Base-by-base conservation (phyloP, 2,888 invertebrate genomes). In the Pterostichus niger region DNA sequence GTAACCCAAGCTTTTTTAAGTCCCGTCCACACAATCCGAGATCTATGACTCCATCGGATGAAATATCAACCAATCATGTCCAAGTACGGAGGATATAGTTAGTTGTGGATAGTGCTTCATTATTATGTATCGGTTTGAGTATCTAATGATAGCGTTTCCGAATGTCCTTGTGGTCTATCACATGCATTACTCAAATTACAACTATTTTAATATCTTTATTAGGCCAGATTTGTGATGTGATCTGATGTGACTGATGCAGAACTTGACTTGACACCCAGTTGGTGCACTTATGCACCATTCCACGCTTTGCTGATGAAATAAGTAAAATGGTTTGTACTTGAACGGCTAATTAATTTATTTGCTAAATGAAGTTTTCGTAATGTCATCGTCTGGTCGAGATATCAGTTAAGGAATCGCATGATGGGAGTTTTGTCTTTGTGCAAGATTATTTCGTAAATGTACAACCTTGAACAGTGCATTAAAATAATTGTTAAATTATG, bases 291-390 rank as follows among this genome's bases (percentile, higher is more conserved):
- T 75, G 75, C 75, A 71, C 17, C 13, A 5, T 52, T n/a, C 75
- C 75, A 75, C 75, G 75, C 73, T 46, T 24, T 10, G 13, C 31
- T 73, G 73, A 73, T 17, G 73, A 73, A 44, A 73, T 46, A 24
- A 54, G 9, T 44, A 15, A 75, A 75, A 75, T 52, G 75, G 75
- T 75, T 75, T 75, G 75, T 75, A 10, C 75, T 75, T 75, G 75
- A 49, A 75, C n/a, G 13, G 15, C 17, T 56, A 56, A 64, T 64
- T 64, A 31, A 64, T 64, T 64, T 49, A 75, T 75, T 71, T 71
- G 44, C 17, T 56, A 13, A 17, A 64, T 35, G 15, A 17, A 35
- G 64, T 64, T 64, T 64, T 64, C 35, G 40, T 64, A 64, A 33
- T 64, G 64, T 64, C 64, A 56, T 13, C 17, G 56, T 56, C 56